Percentiles rank a stretch among this genome's conserved stretches.
Conservation (phyloP, 2,113 vertebrate species). For the Thunnus thynnus region DNA sequence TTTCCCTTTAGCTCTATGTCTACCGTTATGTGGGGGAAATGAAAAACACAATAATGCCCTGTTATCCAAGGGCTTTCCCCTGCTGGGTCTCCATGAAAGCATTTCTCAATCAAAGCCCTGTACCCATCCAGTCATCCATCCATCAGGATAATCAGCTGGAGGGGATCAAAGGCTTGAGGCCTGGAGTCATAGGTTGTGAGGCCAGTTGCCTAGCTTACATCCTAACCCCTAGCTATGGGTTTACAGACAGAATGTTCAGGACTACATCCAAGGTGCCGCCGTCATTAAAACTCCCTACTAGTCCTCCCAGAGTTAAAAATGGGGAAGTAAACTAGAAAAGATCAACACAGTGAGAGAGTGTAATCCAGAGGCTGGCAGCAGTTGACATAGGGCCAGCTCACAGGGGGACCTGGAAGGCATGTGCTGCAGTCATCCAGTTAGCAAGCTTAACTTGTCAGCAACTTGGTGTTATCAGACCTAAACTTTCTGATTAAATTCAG, state of each 20-base stretch:
- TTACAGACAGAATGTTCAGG: slow-evolving; percentile 43
- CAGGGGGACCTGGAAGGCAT: slow-evolving; percentile 34
- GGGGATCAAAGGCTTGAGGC: slow-evolving; percentile 72
- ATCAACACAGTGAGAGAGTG: slow-evolving; percentile 38
- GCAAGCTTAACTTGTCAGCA: slow-evolving; percentile 64
- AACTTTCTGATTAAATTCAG: slow-evolving; percentile 47
- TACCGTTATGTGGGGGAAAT: slow-evolving; percentile 20
- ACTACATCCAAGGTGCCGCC: slow-evolving; percentile 18
- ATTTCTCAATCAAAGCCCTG: slow-evolving; percentile 70
- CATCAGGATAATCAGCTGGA: slow-evolving; percentile 72
- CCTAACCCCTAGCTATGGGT: slow-evolving; percentile 40
- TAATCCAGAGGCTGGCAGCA: slow-evolving; percentile 65
- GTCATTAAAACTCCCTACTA: slow-evolving; percentile 38
- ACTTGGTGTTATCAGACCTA: slow-evolving; percentile 34
- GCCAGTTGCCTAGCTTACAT: slow-evolving; percentile 41
- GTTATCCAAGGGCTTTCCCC: slow-evolving; percentile 65
- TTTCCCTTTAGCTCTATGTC: slow-evolving; percentile 4
- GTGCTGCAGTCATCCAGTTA: slow-evolving; percentile 38
- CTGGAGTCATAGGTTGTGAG: slow-evolving; percentile 44
- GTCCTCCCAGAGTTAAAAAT: slow-evolving; percentile 23
- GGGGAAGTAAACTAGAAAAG: slow-evolving; percentile 36
- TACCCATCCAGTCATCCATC: slow-evolving; percentile 53
- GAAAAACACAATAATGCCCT: slow-evolving; percentile 65
- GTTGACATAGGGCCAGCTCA: slow-evolving; percentile 42
- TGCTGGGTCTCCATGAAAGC: slow-evolving; percentile 60